These are phyloP conservation scores for Elanoides forficatus DNA, from an alignment of 2,113 vertebrate genomes.

Conservation along the genomic window DNA sequence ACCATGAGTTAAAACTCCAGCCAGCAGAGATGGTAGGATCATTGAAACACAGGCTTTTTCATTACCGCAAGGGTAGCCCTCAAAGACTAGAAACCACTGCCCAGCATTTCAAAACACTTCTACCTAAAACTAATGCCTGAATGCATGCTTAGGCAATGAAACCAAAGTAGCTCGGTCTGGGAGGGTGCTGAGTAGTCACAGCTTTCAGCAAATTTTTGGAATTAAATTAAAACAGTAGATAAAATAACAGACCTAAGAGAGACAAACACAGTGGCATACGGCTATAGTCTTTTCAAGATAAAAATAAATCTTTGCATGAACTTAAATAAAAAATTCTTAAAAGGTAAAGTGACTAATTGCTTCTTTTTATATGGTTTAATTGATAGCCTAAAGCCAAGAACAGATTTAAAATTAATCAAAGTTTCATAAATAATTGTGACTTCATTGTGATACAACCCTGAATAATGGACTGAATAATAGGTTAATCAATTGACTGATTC, in stretches of 20 bases:
- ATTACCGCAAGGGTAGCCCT: background rate
- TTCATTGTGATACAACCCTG: background rate
- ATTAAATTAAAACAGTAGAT: background rate
- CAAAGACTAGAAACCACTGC: background rate
- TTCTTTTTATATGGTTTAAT: background rate
- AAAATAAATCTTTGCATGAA: background rate
- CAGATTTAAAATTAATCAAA: slow-evolving; percentile 9
- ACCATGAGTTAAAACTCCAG: background rate
- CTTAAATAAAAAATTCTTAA: background rate
- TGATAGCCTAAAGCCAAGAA: background rate
- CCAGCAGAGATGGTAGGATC: background rate
- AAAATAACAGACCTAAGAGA: background rate
- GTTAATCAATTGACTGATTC: slow-evolving; percentile 20
- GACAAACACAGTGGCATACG: background rate
- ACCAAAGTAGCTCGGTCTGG: background rate
- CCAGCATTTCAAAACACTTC: slow-evolving; percentile 6
- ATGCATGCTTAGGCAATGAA: background rate
- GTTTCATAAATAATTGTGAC: slow-evolving; percentile 33
- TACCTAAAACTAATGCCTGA: background rate
- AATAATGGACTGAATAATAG: slow-evolving; percentile 18
- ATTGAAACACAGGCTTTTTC: slow-evolving; percentile 7
- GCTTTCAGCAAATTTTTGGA: background rate
- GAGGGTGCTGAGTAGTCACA: background rate
- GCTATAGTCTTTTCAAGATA: background rate
- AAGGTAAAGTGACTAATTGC: slow-evolving; percentile 1